A percentile compares a stretch with the other conserved stretches of the same genome.
Evolutionary conservation across 2,888 invertebrate genomes (phyloP).

Genomic region (Sphecodes monilicornis): DNA sequence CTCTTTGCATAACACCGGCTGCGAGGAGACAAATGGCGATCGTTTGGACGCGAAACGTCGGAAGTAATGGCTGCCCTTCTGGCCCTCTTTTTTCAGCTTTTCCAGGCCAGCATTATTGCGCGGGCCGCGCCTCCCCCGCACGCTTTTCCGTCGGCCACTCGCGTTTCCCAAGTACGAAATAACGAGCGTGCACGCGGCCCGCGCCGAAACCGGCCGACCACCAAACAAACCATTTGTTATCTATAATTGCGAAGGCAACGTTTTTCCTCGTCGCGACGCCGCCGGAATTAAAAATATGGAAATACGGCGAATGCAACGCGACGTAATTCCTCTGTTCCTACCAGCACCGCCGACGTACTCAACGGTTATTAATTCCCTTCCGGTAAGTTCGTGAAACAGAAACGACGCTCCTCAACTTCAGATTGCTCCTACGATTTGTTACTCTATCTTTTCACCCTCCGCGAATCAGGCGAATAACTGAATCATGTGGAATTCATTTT

Average conservation of each 20-base stretch:
- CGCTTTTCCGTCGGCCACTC: conserved; percentile 40
- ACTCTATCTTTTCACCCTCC: not conserved
- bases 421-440: not conserved
- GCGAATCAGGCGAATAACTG: not conserved
- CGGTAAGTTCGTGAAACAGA: not conserved
- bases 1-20: conserved; percentile 72
- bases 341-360: conserved; percentile 26
- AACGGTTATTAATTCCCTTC: conserved; percentile 42
- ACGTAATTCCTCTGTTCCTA: conserved; percentile 44
- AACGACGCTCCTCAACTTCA: not conserved
- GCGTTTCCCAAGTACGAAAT: conserved; percentile 65
- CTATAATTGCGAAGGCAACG: conserved; percentile 70
- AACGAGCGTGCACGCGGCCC: conserved; percentile 56
- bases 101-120: conserved; percentile 72
- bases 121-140: conserved; percentile 23
- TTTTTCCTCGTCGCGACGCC: conserved; percentile 56
- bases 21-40: conserved; percentile 75
- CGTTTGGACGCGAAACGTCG: conserved; percentile 72
- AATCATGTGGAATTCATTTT: not conserved
- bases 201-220: conserved; percentile 49
- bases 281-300: conserved; percentile 59
- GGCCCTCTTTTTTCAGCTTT: conserved; percentile 74
- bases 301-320: conserved; percentile 53
- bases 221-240: conserved; percentile 72
- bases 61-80: conserved; percentile 74